These are phyloP conservation scores for Cacoxenus indagator DNA, from an alignment of 2,888 invertebrate species.

Conservation along the genomic window DNA sequence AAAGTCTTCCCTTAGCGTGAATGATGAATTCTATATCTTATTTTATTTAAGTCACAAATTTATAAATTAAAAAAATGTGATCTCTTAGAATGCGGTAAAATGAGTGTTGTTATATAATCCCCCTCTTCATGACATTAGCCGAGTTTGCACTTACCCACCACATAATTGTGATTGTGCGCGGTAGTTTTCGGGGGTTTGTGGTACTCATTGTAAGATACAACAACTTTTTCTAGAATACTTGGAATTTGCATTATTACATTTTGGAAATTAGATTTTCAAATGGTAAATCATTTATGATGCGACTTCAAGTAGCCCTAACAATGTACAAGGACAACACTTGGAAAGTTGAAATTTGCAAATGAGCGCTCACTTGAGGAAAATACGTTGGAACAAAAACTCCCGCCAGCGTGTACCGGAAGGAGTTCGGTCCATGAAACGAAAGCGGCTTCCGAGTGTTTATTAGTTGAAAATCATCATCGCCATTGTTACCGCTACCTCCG, in stretches of 20 bases:
- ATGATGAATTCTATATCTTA: not conserved
- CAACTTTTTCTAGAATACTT: no score
- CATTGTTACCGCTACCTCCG: not conserved
- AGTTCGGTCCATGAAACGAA: not conserved
- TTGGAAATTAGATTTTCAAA: no score
- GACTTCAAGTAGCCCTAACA: not conserved
- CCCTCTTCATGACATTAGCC: no score
- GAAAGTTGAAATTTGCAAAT: slow-evolving; percentile 16
- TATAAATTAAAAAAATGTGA: no score
- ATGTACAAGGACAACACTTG: slow-evolving; percentile 12
- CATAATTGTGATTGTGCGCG: no score
- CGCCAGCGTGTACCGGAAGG: slow-evolving; percentile 9
- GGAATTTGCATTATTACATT: no score
- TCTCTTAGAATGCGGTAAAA: no score
- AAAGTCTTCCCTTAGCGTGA: not conserved
- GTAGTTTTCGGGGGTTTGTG: no score
- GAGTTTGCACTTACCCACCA: no score
- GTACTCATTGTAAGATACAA: no score
- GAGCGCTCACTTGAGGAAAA: slow-evolving; percentile 20
- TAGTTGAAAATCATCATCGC: slow-evolving; percentile 1
- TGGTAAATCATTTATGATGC: slow-evolving; percentile 13
- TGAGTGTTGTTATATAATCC: no score
- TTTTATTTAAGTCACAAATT: slow-evolving; percentile 1
- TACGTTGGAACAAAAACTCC: slow-evolving; percentile 1
- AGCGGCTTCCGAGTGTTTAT: not conserved